A percentile compares a stretch with the other conserved stretches of the same genome.
Evolutionary conservation across 2,113 vertebrate genomes (phyloP).

Genomic region (Planiliza haematocheilus): DNA sequence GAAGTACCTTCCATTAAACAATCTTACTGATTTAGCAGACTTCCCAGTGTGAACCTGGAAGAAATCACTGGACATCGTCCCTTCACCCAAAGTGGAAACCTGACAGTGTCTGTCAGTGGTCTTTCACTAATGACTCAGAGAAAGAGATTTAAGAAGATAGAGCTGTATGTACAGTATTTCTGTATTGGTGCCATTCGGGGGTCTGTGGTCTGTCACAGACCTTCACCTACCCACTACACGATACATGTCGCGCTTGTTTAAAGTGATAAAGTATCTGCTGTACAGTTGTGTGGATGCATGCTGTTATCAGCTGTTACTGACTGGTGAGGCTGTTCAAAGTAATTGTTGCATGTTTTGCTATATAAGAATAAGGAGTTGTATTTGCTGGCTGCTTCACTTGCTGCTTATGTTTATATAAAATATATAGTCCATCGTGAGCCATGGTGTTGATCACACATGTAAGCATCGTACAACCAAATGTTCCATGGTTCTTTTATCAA

Average conservation of each 20-base stretch:
- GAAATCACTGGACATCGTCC: not conserved
- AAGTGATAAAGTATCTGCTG: slow-evolving; percentile 6
- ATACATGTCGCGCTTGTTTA: not conserved
- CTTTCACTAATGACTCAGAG: not conserved
- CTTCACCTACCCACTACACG: no score
- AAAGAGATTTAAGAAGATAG: slow-evolving; percentile 8
- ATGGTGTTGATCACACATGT: not conserved
- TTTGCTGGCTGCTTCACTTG: not conserved
- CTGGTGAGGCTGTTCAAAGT: slow-evolving; percentile 8
- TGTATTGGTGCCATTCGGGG: slow-evolving; percentile 3
- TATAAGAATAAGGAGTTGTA: not conserved
- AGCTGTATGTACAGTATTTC: not conserved
- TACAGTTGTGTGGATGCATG: not conserved
- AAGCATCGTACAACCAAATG: not conserved
- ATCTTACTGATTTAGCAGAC: slow-evolving; percentile 32
- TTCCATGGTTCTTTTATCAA: slow-evolving; percentile 12
- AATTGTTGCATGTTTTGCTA: slow-evolving; percentile 13
- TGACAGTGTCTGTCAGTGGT: not conserved
- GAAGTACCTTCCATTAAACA: slow-evolving; percentile 77
- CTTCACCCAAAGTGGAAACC: not conserved
- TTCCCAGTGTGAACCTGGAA: slow-evolving; percentile 31
- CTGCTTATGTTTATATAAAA: slow-evolving; percentile 7
- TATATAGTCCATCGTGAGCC: not conserved
- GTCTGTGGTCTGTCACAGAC: slow-evolving; percentile 9
- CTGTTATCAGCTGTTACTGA: not conserved